Evolutionary conservation across 2,888 invertebrate genomes (phyloP), one percentile per base, ranked within the genome.

Genomic region (Eilema caniola): DNA sequence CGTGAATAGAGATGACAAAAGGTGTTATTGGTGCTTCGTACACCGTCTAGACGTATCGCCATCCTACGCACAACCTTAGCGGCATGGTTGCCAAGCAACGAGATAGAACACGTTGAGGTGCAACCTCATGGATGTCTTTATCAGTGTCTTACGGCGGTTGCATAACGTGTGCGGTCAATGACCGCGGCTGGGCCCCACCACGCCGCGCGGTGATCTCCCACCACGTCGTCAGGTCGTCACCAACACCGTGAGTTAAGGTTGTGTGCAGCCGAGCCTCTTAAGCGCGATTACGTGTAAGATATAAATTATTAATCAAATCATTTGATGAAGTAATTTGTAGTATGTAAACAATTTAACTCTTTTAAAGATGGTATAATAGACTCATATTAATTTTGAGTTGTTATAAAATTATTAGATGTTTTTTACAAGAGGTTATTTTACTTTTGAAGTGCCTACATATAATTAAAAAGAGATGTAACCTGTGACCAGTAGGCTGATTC

Each of bases 91-190:
- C 72, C 23, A 71, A n/a, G 74, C 79, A 73, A 82, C 75, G 68
- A 69, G 71, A 67, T 72, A 65, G 67, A 16, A 65, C 47, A 62
- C 62, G 68, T 63, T 28, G 69, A 60, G 64, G 62, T 64, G 67
- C 79, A 82, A 82, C 76, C 77, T 82, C 78, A 77, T 78, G 75
- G 76, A 77, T 78, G 77, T 81, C 83, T 74, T 83, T 86, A 88
- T 86, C 85, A 85, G 82, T 82, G 81, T 81, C 81, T 87, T 83
- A 78, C 81, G 77, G 77, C 72, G 77, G 79, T 88, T 89, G 88
- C 88, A 87, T 89, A 88, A 89, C 84, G 81, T 71, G 70, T 69
- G 83, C 82, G 89, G 89, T 82, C 88, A 78, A 64, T 79, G 85
- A 84, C 85, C 82, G 79, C 70, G 72, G n/a, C 62, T 53, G 68